A percentile compares a stretch with the other conserved stretches of the same genome.
Evolutionary conservation across 2,113 vertebrate genomes (phyloP).

Genomic region (Siphamia tubifer): DNA sequence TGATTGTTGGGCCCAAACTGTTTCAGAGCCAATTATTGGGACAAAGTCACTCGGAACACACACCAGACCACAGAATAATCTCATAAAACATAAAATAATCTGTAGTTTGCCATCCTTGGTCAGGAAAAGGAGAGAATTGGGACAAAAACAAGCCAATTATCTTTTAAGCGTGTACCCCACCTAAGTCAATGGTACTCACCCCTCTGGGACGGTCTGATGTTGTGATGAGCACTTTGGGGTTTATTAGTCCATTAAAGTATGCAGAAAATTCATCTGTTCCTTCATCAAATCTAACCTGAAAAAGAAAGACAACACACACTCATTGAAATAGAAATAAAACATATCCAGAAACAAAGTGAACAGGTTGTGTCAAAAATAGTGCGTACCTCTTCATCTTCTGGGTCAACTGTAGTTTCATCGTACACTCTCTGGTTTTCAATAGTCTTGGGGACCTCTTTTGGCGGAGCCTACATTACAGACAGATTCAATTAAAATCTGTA

Average conservation of each 20-base stretch:
- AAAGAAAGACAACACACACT: not conserved
- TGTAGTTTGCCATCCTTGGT: no score
- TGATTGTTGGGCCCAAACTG: no score
- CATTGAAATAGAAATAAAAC: not conserved
- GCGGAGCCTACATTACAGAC: constrained; percentile 85
- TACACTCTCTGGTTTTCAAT: constrained; percentile 96
- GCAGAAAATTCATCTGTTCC: constrained; percentile 96
- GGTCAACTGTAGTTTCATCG: constrained; percentile 95
- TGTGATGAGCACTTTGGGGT: constrained; percentile 98
- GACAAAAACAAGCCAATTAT: no score
- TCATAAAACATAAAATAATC: not conserved
- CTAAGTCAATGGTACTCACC: constrained; percentile 75
- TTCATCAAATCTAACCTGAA: constrained; percentile 93
- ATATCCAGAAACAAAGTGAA: not conserved
- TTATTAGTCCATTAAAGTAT: constrained; percentile 91
- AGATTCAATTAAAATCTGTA: not conserved
- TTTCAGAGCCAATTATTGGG: no score
- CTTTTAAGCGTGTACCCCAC: no score
- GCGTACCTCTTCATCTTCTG: constrained; percentile 93
- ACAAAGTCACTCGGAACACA: no score
- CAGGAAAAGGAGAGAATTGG: no score
- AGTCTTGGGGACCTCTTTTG: constrained; percentile 94
- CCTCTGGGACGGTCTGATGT: constrained; percentile 96
- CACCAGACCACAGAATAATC: not conserved
- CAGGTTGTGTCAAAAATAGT: not conserved